phyloP scores from a whole-genome alignment of 2,888 invertebrate genomes.

The Acanthosoma haemorrhoidale region DNA sequence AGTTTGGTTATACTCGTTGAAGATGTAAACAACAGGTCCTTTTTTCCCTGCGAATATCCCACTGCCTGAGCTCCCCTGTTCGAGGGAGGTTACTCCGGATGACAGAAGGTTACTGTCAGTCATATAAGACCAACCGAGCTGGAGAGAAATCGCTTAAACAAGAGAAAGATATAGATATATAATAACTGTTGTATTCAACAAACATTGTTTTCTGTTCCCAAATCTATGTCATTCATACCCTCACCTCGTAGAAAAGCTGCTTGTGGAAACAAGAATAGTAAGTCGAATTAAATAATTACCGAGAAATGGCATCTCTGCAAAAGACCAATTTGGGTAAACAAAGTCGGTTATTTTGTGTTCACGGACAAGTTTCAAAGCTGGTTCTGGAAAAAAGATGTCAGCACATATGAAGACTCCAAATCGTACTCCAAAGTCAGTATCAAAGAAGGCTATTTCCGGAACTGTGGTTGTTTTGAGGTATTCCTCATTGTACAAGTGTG shows the following conservation, averaged over 20 bases:
- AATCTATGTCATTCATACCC: too few relatives aligned
- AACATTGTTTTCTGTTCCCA: too few relatives aligned
- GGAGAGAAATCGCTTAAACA: slow-evolving; percentile 42
- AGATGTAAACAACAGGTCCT: slow-evolving; percentile 39
- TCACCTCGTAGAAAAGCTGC: too few relatives aligned
- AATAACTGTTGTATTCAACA: too few relatives aligned
- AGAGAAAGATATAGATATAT: neutral
- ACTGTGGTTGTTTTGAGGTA: neutral
- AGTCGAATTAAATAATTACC: too few relatives aligned
- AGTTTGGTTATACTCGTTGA: neutral
- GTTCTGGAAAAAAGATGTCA: neutral
- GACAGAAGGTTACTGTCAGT: slow-evolving; percentile 50
- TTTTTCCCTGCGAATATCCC: slow-evolving; percentile 50
- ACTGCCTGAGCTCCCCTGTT: slow-evolving; percentile 47
- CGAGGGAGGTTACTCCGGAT: slow-evolving; percentile 49
- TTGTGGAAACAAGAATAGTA: too few relatives aligned
- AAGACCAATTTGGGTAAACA: neutral
- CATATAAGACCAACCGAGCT: slow-evolving; percentile 50
- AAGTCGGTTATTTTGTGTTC: neutral
- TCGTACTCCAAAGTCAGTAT: neutral
- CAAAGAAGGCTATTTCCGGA: neutral
- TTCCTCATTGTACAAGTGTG: neutral
- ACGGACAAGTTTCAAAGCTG: neutral
- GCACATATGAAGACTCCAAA: neutral
- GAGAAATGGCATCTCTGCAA: neutral